phyloP scores from a whole-genome alignment of 2,797 vertebrate genomes.

The Ambastaia sidthimunki region DNA sequence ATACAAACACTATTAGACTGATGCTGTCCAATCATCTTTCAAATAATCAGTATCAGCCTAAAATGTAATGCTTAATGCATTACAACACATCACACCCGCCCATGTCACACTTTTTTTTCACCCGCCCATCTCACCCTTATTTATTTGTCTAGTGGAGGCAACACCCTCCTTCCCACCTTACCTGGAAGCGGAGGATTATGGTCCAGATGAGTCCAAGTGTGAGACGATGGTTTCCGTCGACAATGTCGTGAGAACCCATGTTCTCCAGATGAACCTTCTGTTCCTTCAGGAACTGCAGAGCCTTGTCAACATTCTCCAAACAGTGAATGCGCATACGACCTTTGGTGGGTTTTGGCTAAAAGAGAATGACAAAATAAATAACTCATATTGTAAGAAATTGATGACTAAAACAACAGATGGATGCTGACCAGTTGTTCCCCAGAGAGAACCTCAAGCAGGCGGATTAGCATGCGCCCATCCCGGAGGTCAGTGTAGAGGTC shows the following conservation, averaged over 20 bases:
- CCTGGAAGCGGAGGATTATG: constrained; percentile 95
- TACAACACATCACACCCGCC: not conserved
- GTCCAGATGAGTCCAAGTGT: constrained; percentile 95
- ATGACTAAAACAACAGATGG: not conserved
- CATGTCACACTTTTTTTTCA: not conserved
- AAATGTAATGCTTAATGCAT: too few relatives aligned
- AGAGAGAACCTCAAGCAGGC: constrained; percentile 91
- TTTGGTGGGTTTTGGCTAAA: constrained; percentile 90
- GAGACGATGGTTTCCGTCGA: constrained; percentile 93
- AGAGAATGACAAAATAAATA: not conserved
- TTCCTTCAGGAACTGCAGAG: constrained; percentile 93
- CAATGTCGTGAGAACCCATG: constrained; percentile 95
- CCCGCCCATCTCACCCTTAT: not conserved
- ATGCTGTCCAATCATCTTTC: too few relatives aligned
- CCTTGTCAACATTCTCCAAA: constrained; percentile 94
- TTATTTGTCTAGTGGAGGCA: not conserved
- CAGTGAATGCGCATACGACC: constrained; percentile 96
- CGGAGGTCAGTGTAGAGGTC: constrained; percentile 93
- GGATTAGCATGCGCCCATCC: constrained; percentile 91
- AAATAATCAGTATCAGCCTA: too few relatives aligned
- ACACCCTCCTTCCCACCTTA: constrained; percentile 54
- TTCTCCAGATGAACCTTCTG: constrained; percentile 94
- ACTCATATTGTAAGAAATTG: not conserved
- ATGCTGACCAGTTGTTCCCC: constrained; percentile 90
- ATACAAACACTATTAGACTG: too few relatives aligned